A percentile compares a stretch with the other conserved stretches of the same genome.
Evolutionary conservation across 2,888 invertebrate species (phyloP).

Genomic region (Molanna angustata): DNA sequence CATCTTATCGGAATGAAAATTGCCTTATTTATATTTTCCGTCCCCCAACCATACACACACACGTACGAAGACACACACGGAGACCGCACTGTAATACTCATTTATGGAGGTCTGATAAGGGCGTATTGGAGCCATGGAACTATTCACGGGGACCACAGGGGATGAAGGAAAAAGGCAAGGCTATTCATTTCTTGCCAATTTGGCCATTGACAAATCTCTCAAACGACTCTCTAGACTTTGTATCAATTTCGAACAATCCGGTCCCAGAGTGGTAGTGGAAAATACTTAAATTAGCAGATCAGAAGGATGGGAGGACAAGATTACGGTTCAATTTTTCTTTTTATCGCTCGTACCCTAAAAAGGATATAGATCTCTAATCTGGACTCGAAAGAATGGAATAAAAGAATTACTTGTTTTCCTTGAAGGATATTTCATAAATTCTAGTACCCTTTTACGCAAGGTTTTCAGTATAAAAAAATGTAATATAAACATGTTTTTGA

Average conservation of each 20-base stretch:
- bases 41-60: too few species aligned
- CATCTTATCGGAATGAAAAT: too few species aligned
- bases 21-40: too few species aligned
- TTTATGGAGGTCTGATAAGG: slow-evolving; percentile 7
- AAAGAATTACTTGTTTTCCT: too few species aligned
- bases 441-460: too few species aligned
- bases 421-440: too few species aligned
- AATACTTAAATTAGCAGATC: slow-evolving; percentile 8
- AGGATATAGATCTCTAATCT: slow-evolving; percentile 6
- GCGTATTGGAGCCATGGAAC: background rate
- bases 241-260: slow-evolving; percentile 4
- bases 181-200: slow-evolving; percentile 12
- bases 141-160: background rate
- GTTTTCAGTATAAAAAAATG: too few species aligned
- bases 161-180: slow-evolving; percentile 2
- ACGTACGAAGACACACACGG: too few species aligned
- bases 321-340: slow-evolving; percentile 6
- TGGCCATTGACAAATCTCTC: slow-evolving; percentile 12
- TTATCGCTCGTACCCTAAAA: background rate
- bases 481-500: too few species aligned
- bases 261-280: background rate
- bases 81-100: background rate
- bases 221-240: slow-evolving; percentile 10
- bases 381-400: too few species aligned
- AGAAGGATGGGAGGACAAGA: slow-evolving; percentile 1